Percentiles rank a stretch among this genome's conserved stretches.
phyloP scores from a whole-genome alignment of 1,140 invertebrate genomes.

The Procambarus virginalis region DNA sequence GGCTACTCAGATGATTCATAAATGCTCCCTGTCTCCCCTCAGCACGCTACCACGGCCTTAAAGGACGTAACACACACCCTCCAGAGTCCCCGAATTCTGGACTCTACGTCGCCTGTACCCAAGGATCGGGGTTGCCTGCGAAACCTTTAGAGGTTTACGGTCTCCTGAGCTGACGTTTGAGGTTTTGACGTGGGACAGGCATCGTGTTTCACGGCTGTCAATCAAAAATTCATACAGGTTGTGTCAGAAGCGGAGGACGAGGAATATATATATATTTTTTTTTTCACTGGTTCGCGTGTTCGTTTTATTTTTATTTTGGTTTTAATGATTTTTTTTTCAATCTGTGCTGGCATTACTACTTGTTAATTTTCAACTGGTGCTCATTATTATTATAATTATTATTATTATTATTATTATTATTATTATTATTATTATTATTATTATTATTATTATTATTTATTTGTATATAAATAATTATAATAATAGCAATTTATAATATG shows the following conservation, averaged over 20 bases:
- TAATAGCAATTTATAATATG: too few relatives aligned
- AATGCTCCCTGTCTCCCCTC: slow-evolving; percentile 19
- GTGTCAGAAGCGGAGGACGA: slow-evolving; percentile 48
- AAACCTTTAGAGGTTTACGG: not conserved
- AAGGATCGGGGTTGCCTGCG: not conserved
- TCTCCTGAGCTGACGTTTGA: slow-evolving; percentile 48
- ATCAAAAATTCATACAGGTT: slow-evolving; percentile 70
- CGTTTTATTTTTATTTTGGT: not conserved
- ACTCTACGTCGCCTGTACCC: not conserved
- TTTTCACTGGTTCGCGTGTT: not conserved
- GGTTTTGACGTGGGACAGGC: slow-evolving; percentile 68
- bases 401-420: too few relatives aligned
- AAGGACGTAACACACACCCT: slow-evolving; percentile 25
- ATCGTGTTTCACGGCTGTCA: slow-evolving; percentile 68
- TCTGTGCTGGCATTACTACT: too few relatives aligned
- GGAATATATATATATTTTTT: not conserved
- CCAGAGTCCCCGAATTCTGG: not conserved
- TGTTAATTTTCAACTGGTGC: too few relatives aligned
- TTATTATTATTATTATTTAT: too few relatives aligned
- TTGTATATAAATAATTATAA: too few relatives aligned
- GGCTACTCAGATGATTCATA: slow-evolving; percentile 32
- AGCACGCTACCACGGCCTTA: slow-evolving; percentile 34
- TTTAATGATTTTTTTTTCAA: not conserved
- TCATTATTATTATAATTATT: too few relatives aligned
- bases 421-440: too few relatives aligned